Evolutionary conservation across 2,888 invertebrate species (phyloP), one percentile per base, ranked within the genome.

Genomic region (Perizoma affinitatum): DNA sequence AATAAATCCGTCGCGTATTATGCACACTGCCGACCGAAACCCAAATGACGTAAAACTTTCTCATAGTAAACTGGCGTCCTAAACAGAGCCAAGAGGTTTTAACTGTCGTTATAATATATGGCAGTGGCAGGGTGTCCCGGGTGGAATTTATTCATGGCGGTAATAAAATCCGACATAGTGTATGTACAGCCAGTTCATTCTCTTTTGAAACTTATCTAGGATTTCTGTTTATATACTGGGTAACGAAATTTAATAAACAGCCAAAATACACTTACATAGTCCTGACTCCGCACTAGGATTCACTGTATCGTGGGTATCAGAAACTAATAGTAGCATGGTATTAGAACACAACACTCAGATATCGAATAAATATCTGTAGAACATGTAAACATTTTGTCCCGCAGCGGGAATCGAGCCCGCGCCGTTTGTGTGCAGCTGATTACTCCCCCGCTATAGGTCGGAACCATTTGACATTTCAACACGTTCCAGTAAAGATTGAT

Each of bases 141-240:
- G 78, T 72, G 76, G 83, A 88, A 90, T 90, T 88, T 89, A 90
- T 90, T 90, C 90, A 90, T 90, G 83, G 78, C 75, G 71, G 86
- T 89, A 87, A 90, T 90, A 88, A 90, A 90, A 89, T 90, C 87
- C 85, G 84, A 83, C 84, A 82, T 73, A 57, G 65, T 79, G 81
- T 22, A 22, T 1, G 22, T 80, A 81, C 80, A 80, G 73, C 71
- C 72, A 63, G 63, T 85, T 86, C 82, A 86, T 84, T 84, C 78
- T 83, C 83, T 84, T 87, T 83, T 83, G 80, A 82, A 85, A 82
- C 81, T 82, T 76, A 74, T 75, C 76, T 61, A 57, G 52, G 65
- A 63, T 60, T 51, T 68, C 62, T 46, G 62, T 70, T 64, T 65
- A 60, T 61, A 40, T 54, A 48, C 42, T 40, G 48, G 44, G 54